Base-by-base conservation (phyloP, 2,113 vertebrate genomes). In the Silurus glanis region DNA sequence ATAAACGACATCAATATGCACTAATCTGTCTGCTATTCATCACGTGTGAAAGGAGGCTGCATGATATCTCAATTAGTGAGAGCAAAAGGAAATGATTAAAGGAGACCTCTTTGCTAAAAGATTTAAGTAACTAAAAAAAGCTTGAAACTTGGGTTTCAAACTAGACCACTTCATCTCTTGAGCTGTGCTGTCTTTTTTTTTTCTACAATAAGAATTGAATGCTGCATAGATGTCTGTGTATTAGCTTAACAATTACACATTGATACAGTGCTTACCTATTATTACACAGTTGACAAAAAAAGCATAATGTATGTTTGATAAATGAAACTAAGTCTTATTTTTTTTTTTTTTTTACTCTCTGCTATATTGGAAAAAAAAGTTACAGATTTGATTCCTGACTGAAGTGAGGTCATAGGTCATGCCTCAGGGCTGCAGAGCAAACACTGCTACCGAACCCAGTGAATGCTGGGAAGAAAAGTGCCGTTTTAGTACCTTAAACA, bases 401-500 rank as follows among this genome's bases (percentile, higher is more conserved):
- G 88, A 89, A 90, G 88, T 87, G 25, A 28, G 90, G 91, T 91
- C 92, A 94, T 89, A 94, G 93, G 93, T 90, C 93, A 94, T 87
- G 89, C 93, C 91, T 94, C 91, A 92, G 91, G 90, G 89, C 89
- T 90, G 87, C 88, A 83, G 91, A 92, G 92, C 87, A 92, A 91
- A 90, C 91, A 93, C 91, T 92, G 94, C 91, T 93, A 92, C 92
- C 90, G 90, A 93, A 93, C 91, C 90, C 81, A 93, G 91, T 94
- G 94, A 95, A 94, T 92, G 92, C 92, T 94, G 92, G 91, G 92
- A 89, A 51, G 64, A 92, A 88, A 93, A 93, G 93, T 89, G 90
- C 89, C 90, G 91, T 95, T 95, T 82, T 94, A 94, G 92, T 95
- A 92, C 91, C 94, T 95, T 92, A 94, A 94, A 95, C 95, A 95